A percentile compares a stretch with the other conserved stretches of the same genome.
Conservation (phyloP, 2,888 invertebrate genomes). For the Calliscelio sp. region DNA sequence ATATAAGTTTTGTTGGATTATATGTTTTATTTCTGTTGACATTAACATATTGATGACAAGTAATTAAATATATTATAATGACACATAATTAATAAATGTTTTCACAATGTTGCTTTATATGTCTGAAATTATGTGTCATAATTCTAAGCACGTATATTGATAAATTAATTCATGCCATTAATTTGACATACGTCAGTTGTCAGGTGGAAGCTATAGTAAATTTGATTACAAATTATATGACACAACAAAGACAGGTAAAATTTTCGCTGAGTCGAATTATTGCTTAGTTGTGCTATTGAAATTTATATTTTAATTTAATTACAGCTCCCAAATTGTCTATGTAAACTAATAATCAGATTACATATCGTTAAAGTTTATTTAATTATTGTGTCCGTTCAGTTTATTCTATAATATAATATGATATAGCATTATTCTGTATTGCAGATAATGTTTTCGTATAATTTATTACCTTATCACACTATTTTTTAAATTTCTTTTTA, state of each 20-base stretch:
- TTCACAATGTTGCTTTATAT: constrained; percentile 2
- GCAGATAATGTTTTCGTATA: no score
- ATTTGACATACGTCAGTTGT: constrained; percentile 60
- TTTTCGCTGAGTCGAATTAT: constrained; percentile 21
- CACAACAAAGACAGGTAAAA: constrained; percentile 37
- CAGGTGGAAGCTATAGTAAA: constrained; percentile 26
- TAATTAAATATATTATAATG: constrained; percentile 1
- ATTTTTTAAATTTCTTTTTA: no score
- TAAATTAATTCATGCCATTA: constrained; percentile 63
- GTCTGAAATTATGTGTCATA: constrained; percentile 12
- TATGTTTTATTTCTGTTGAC: no score
- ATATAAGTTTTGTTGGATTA: no score
- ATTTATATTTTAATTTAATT: constrained; percentile 51
- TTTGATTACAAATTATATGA: constrained; percentile 55
- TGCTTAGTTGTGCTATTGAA: neutral
- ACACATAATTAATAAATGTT: constrained; percentile 9
- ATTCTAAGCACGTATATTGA: constrained; percentile 36
- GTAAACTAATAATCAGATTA: constrained; percentile 34
- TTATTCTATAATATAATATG: no score
- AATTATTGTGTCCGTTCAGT: no score
- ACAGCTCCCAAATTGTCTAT: constrained; percentile 5
- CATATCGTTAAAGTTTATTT: no score
- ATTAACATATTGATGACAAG: no score
- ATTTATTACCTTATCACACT: no score
- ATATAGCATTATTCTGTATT: no score